Evolutionary conservation across 2,888 invertebrate genomes (phyloP).

Genomic region (Epinotia demarniana): DNA sequence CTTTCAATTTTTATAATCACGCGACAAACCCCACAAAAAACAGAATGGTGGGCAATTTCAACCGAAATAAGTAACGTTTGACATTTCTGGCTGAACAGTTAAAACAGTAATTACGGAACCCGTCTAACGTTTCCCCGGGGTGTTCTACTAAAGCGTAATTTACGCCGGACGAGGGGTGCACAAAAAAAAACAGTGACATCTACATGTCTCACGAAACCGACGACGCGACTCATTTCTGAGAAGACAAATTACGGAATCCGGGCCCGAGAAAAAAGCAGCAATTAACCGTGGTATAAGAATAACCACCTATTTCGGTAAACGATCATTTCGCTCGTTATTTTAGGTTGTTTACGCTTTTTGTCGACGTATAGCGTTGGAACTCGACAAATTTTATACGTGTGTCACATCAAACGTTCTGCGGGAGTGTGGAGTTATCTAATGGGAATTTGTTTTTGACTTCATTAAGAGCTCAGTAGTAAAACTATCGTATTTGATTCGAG

Average conservation of each 20-base stretch:
- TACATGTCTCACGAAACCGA: slow-evolving; percentile 81
- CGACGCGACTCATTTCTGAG: slow-evolving; percentile 84
- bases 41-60: slow-evolving; percentile 62
- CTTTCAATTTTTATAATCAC: slow-evolving; percentile 32
- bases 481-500: slow-evolving; percentile 7
- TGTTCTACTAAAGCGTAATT: slow-evolving; percentile 81
- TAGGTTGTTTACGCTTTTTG: slow-evolving; percentile 71
- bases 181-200: slow-evolving; percentile 67
- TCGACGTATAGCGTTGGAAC: slow-evolving; percentile 58
- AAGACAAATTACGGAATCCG: slow-evolving; percentile 83
- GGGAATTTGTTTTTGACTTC: slow-evolving; percentile 28
- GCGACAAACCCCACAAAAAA: slow-evolving; percentile 54
- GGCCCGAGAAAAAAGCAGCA: slow-evolving; percentile 80
- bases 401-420: slow-evolving; percentile 48
- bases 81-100: slow-evolving; percentile 80
- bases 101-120: slow-evolving; percentile 81
- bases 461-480: slow-evolving; percentile 18
- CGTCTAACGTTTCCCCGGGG: slow-evolving; percentile 82
- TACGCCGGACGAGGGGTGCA: slow-evolving; percentile 68
- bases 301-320: slow-evolving; percentile 74
- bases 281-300: slow-evolving; percentile 78
- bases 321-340: slow-evolving; percentile 78
- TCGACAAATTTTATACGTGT: slow-evolving; percentile 61
- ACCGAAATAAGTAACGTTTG: slow-evolving; percentile 76
- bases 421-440: slow-evolving; percentile 27